Evolutionary conservation across 2,888 invertebrate genomes (phyloP), one percentile per base, ranked within the genome.

Genomic region (Patella ulyssiponensis): DNA sequence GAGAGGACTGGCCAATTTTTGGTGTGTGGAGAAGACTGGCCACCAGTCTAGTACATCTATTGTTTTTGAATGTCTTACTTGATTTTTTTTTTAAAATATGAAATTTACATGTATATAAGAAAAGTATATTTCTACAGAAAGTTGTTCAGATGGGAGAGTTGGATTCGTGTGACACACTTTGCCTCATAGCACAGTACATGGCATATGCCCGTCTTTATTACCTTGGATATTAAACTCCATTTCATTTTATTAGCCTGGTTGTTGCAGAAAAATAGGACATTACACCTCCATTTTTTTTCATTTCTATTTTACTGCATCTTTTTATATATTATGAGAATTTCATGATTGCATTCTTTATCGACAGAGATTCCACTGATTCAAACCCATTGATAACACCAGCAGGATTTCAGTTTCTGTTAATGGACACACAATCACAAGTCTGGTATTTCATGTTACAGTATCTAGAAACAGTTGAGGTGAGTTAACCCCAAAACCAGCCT

Each of bases 371-470:
- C 33, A 82, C 82, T 11, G 90, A 88, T 27, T 79, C 85, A 1
- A 95, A 96, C 33, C 91, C 90, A 3, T 87, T 80, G 20, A 98
- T 99, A 82, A 98, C 98, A 0, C 94, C 96, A 0, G 82, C 86
- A n/a, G 99, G 99, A 0, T 99, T 99, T 92, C 99, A 99, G 92
- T 99, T 99, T 92, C 93, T 99, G 27, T 93, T 99, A 33, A 93
- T 99, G 80, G 98, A 98, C 90, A 96, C 97, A 0, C 95, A 97
- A 14, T 96, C 97, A 71, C 98, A 98, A 93, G 93, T 99, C 64
- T 99, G 99, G 99, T 95, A 97, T 92, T 99, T 99, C 92, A 95
- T 99, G 89, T 94, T 98, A 51, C 97, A 98, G 91, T 98, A 98
- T 92, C 93, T 99, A 81, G 97, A 97, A 88, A 97, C 97, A 0